Conservation (phyloP, 1,140 invertebrate genomes). For the Caenorhabditis brenneri region DNA sequence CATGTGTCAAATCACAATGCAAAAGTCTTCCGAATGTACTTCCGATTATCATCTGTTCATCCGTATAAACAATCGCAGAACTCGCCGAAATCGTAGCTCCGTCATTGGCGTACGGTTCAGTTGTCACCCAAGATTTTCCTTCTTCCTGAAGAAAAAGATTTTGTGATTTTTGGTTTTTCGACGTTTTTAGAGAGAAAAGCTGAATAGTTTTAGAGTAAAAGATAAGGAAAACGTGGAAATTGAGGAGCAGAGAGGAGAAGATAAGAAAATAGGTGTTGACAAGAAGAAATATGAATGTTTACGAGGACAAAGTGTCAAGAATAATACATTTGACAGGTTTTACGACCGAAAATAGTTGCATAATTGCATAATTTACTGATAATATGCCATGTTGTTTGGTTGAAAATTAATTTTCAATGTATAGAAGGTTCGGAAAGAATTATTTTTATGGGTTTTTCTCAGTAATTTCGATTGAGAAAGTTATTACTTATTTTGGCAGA, state of each 20-base stretch:
- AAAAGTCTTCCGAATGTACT: constrained; percentile 17
- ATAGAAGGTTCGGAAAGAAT: too few species aligned
- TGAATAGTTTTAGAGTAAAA: neutral
- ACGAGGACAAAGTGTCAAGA: neutral
- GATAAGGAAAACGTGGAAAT: constrained; percentile 5
- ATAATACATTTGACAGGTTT: constrained; percentile 2
- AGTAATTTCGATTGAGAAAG: too few species aligned
- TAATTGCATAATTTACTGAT: neutral
- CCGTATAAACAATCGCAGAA: constrained; percentile 14
- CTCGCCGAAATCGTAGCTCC: constrained; percentile 50
- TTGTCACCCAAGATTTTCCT: constrained; percentile 49
- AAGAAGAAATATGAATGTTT: constrained; percentile 20
- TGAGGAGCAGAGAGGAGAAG: too few species aligned
- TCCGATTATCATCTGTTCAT: constrained; percentile 49
- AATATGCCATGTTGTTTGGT: too few species aligned
- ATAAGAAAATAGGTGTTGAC: neutral
- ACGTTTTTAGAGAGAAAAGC: neutral
- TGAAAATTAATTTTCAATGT: too few species aligned
- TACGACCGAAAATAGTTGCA: neutral
- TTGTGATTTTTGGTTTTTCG: constrained; percentile 4
- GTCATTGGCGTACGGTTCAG: constrained; percentile 54
- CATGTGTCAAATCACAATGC: constrained; percentile 37
- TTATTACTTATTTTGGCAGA: too few species aligned
- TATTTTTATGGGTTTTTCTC: too few species aligned
- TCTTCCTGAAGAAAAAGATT: constrained; percentile 44